Base-by-base conservation (phyloP, 2,888 invertebrate species). In the Tiliacea citrago region DNA sequence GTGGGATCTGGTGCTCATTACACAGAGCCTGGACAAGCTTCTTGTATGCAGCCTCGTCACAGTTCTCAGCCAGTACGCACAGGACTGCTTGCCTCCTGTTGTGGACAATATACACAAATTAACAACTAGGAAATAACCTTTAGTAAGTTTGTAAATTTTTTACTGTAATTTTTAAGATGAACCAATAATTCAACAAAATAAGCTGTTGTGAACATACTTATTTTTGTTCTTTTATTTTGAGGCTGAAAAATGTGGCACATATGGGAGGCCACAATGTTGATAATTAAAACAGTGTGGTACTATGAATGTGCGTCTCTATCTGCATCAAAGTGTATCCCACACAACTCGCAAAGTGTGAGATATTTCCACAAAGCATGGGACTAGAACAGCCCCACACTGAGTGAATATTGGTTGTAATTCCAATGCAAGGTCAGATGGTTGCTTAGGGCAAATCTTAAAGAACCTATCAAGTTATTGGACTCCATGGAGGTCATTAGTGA, bases 21-120 rank as follows among this genome's bases (percentile, higher is more conserved):
- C 99, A 99, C 75, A 99, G 97, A 58, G 99, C 99, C 93, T 99
- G 99, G 45, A 99, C 99, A 69, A 99, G 97, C 94, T 99, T 99
- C 93, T 99, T 99, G 97, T 99, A 99, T 96, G 98, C 98, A 70
- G 99, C 99, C 96, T 99, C 99, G 91, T 99, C 99, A 93, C 99
- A 99, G 96, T 99, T 99, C 95, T 99, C 99, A 79, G 99, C 99
- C 90, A 99, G 97, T 79, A 99, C 98, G 93, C 99, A 99, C 88
- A 99, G 97, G 90, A 99, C 98, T 71, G 99, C 99, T 97, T 99
- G 98, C 93, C 99, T 98, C 97, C 99, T 99, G 89, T 73, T 57
- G 3, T 42, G 6, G 21, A 63, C 0, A 82, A 63, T 47, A 51
- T 45, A 2, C 0, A 29, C 7, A 55, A 53, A 35, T 61, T 29